Evolutionary conservation across 2,113 vertebrate genomes (phyloP).

Genomic region (Apodemus speciosus): DNA sequence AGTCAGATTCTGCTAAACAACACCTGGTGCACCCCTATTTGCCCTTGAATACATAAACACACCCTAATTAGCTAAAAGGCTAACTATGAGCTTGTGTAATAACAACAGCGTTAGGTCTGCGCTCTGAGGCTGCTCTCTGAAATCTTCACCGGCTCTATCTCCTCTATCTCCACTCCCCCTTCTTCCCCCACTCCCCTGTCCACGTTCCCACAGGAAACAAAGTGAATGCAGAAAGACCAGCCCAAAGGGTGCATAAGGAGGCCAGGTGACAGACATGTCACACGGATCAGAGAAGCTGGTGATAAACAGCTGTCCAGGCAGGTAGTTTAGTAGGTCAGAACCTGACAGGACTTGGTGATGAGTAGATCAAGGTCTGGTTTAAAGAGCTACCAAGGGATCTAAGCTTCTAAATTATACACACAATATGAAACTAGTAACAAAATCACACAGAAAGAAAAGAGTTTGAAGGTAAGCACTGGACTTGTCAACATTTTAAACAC

Average conservation of each 20-base stretch:
- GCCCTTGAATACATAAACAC: too few species aligned
- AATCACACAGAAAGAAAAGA: neutral
- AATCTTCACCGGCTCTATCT: too few species aligned
- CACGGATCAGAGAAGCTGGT: neutral
- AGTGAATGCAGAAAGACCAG: neutral
- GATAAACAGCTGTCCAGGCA: neutral
- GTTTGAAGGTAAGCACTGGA: neutral
- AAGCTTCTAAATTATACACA: neutral
- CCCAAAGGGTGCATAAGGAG: neutral
- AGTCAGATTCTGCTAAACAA: too few species aligned
- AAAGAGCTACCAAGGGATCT: neutral
- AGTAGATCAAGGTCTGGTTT: neutral
- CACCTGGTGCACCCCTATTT: too few species aligned
- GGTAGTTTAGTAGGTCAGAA: neutral
- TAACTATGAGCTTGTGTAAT: too few species aligned
- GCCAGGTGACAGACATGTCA: neutral
- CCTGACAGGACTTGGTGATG: neutral
- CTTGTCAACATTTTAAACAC: slow-evolving; percentile 18
- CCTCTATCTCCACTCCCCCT: too few species aligned
- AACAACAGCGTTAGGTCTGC: too few species aligned
- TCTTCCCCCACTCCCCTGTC: too few species aligned
- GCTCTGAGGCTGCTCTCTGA: too few species aligned
- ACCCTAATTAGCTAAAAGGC: too few species aligned
- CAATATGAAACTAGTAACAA: neutral
- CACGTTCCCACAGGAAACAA: neutral